phyloP scores from a whole-genome alignment of 2,888 invertebrate genomes.

The Philhelius pedissequus region DNA sequence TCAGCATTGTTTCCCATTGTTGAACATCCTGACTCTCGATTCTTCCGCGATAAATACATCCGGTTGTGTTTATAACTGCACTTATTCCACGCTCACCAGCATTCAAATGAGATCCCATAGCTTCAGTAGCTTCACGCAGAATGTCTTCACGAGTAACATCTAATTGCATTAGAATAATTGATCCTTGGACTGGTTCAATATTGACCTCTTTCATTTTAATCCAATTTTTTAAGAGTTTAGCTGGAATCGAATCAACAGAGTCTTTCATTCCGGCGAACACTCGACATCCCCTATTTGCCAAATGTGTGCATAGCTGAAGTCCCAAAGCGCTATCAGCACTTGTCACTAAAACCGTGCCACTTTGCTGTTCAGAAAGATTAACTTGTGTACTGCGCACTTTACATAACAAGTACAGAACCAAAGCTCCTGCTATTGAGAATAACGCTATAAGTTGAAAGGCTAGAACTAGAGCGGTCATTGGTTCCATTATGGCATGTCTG shows the following conservation, averaged over 20 bases:
- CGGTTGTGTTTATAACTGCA: constrained; percentile 91
- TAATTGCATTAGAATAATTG: constrained; percentile 85
- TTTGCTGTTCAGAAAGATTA: constrained; percentile 79
- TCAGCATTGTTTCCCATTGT: constrained; percentile 84
- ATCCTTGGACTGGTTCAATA: constrained; percentile 78
- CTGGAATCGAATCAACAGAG: constrained; percentile 81
- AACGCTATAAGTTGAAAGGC: constrained; percentile 89
- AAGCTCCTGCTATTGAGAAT: constrained; percentile 90
- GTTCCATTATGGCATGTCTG: constrained; percentile 84
- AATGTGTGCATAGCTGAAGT: constrained; percentile 86
- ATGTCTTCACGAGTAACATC: constrained; percentile 90
- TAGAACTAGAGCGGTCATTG: constrained; percentile 88
- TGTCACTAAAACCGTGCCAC: constrained; percentile 87
- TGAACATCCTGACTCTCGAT: constrained; percentile 83
- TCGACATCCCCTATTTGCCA: constrained; percentile 86
- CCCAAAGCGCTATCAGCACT: constrained; percentile 90
- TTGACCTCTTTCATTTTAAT: constrained; percentile 82
- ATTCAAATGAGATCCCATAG: constrained; percentile 88
- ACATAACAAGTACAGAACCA: constrained; percentile 87
- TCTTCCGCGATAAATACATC: constrained; percentile 86
- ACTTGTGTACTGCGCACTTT: constrained; percentile 84
- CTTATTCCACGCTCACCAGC: constrained; percentile 89
- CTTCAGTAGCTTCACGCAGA: constrained; percentile 88
- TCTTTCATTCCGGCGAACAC: constrained; percentile 87
- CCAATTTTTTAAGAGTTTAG: constrained; percentile 82